Evolutionary conservation across 2,113 vertebrate genomes (phyloP), one percentile per base, ranked within the genome.

Genomic region (Mionectes macconnelli): DNA sequence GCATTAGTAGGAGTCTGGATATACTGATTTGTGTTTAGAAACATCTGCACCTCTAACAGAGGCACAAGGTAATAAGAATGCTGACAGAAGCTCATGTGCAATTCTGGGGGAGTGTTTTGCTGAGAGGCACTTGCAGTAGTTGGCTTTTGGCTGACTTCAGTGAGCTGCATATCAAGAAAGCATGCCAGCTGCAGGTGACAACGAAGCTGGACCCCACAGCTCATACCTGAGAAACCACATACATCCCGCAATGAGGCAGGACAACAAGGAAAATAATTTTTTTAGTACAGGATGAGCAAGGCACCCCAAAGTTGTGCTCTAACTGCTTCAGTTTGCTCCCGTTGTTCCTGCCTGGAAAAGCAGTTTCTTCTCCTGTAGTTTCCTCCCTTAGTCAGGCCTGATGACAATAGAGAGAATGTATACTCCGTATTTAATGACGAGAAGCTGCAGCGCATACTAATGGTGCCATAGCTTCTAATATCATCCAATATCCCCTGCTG

Each of bases 401-500:
- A 95, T 94, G 93, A 88, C 94, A 94, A 93, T 10, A 63, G 75
- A 89, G 70, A 94, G 93, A 75, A 87, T 63, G 74, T 55, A 81
- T 77, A 84, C 64, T 78, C 22, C 0, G 49, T 90, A 90, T 93
- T 93, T 96, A 95, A 96, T 86, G 88, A 92, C 15, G 4, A 92
- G 96, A 81, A 94, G 69, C 88, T 90, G 93, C 83, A 95, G 85
- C 0, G 88, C 95, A 97, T 96, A 96, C 96, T 96, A 96, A 96
- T 97, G 83, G 73, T 74, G 66, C 94, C 83, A 96, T 94, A 95
- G 93, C 76, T 93, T 85, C 96, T 95, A 95, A 95, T 92, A 97
- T 87, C 93, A 96, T 95, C 93, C 94, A 94, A 92, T 95, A 96
- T 96, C 92, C 96, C 96, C 93, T 95, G 90, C 92, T 94, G 96